phyloP scores from a whole-genome alignment of 2,113 vertebrate genomes.

The Tragelaphus strepsiceros region DNA sequence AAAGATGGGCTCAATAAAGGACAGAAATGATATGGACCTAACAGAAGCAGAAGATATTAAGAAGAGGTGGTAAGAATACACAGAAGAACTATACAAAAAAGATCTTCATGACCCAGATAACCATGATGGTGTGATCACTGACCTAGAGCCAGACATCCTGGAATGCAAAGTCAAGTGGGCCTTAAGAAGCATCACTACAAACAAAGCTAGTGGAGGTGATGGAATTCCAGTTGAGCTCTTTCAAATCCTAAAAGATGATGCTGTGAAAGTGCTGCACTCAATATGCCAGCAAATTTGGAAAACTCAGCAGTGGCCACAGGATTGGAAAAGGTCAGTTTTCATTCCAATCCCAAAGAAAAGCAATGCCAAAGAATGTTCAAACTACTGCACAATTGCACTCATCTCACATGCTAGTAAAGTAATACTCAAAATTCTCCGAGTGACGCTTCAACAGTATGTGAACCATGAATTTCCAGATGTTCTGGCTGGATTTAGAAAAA shows the following conservation, averaged over 20 bases:
- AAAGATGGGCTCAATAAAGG: background rate
- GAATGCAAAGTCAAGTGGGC: background rate
- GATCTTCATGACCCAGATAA: background rate
- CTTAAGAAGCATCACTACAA: accelerated
- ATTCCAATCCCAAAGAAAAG: background rate
- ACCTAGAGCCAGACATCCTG: background rate
- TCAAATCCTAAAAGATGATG: background rate
- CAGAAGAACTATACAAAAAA: background rate
- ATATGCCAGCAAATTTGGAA: background rate
- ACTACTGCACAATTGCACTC: background rate
- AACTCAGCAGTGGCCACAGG: background rate
- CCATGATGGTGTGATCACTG: background rate
- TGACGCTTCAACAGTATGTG: background rate
- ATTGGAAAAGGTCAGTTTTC: background rate
- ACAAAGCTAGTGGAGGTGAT: background rate
- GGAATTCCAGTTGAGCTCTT: background rate
- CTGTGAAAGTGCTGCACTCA: background rate
- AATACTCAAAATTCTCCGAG: background rate
- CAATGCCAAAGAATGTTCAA: background rate
- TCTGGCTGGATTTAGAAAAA: background rate
- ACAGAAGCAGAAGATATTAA: background rate
- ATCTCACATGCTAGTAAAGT: background rate
- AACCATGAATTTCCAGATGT: background rate
- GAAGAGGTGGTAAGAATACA: background rate
- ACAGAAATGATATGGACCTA: background rate